Percentiles rank a stretch among this genome's conserved stretches.
Evolutionary conservation across 2,113 vertebrate genomes (phyloP).

Genomic region (Cochlearius cochlearius): DNA sequence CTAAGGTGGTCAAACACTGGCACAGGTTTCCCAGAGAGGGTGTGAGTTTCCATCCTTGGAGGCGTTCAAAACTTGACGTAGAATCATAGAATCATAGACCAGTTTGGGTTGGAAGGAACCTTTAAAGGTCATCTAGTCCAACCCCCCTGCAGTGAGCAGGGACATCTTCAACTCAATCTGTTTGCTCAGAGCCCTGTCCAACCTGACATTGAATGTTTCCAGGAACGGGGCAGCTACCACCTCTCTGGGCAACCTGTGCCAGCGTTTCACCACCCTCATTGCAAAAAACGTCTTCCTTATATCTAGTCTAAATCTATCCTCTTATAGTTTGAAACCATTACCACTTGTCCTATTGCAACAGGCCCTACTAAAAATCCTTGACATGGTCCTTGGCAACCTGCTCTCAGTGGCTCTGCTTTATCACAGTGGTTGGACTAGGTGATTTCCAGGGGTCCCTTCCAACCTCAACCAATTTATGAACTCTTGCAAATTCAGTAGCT

Average conservation of each 20-base stretch:
- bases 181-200: neutral
- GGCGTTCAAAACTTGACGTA: neutral
- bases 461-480: neutral
- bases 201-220: neutral
- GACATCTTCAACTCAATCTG: neutral
- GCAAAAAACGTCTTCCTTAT: neutral
- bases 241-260: neutral
- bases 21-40: neutral
- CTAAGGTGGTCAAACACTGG: neutral
- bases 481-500: neutral
- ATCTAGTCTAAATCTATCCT: neutral
- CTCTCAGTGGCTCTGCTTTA: neutral
- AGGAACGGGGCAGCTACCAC: neutral
- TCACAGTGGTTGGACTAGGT: neutral
- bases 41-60: neutral
- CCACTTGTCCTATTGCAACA: neutral
- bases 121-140: neutral
- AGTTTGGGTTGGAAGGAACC: neutral
- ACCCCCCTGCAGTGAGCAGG: fast-evolving
- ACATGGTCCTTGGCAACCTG: neutral
- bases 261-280: neutral
- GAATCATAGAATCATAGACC: neutral
- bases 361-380: neutral
- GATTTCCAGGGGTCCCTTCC: neutral
- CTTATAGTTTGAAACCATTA: neutral